Percentiles rank a stretch among this genome's conserved stretches.
phyloP scores from a whole-genome alignment of 2,888 invertebrate genomes.

The Cybosia mesomella region DNA sequence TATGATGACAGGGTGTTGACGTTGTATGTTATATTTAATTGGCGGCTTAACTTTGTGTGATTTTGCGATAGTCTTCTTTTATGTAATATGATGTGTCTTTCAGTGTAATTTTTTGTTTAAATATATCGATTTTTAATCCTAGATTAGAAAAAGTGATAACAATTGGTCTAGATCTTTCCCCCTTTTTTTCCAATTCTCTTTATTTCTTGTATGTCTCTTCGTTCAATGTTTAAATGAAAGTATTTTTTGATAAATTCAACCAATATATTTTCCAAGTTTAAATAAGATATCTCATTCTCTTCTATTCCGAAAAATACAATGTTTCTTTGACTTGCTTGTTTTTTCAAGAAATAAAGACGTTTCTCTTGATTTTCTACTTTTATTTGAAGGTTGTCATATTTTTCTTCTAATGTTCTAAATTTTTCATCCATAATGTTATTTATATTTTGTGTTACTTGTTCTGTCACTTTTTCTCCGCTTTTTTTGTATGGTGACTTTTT shows the following conservation, averaged over 20 bases:
- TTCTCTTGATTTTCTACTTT: conserved; percentile 10
- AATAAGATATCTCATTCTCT: conserved; percentile 2
- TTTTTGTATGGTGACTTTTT: neutral
- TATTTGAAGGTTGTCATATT: neutral
- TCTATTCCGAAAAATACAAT: conserved; percentile 7
- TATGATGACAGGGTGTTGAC: too few species aligned
- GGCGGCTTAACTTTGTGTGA: too few species aligned
- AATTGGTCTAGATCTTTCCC: conserved; percentile 5
- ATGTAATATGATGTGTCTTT: neutral
- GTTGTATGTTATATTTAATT: too few species aligned
- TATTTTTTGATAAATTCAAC: neutral
- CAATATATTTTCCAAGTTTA: neutral
- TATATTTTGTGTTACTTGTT: conserved; percentile 11
- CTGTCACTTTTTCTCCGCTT: neutral
- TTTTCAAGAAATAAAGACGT: conserved; percentile 8
- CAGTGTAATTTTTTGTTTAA: neutral
- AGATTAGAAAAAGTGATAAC: conserved; percentile 1
- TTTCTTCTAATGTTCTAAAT: neutral
- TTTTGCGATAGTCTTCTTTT: too few species aligned
- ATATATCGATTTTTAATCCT: neutral
- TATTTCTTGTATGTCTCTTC: neutral
- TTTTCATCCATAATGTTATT: conserved; percentile 2
- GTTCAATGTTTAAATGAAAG: neutral
- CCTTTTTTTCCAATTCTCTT: conserved; percentile 11
- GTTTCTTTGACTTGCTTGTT: conserved; percentile 12